Conservation (phyloP, 2,113 vertebrate genomes). For the Aepyceros melampus region DNA sequence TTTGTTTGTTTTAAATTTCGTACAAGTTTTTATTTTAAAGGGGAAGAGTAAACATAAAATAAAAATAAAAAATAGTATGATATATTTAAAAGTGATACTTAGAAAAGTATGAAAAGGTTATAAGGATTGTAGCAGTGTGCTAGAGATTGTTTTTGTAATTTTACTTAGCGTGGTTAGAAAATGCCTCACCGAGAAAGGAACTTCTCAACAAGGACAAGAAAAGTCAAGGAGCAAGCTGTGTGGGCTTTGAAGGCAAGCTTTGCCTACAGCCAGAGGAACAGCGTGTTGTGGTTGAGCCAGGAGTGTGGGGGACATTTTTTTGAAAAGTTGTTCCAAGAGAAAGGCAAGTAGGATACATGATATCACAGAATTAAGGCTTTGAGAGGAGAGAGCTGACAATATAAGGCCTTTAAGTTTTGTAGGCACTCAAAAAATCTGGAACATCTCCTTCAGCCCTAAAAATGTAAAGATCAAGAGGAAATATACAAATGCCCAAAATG, state of each 20-base stretch:
- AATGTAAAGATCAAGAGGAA: not conserved
- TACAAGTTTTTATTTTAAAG: not conserved
- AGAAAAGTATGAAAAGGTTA: not conserved
- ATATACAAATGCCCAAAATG: not conserved
- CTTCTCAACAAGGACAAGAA: not conserved
- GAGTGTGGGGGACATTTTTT: not conserved
- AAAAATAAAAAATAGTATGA: not conserved
- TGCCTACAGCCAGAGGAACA: not conserved
- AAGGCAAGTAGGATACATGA: rapidly evolving
- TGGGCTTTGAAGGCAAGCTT: not conserved
- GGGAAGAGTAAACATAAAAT: not conserved
- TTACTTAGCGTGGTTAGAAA: not conserved
- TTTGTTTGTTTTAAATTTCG: not conserved
- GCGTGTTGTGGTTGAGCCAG: not conserved
- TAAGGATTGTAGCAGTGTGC: not conserved
- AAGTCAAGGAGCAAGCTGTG: not conserved
- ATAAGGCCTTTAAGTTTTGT: not conserved
- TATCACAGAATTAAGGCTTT: not conserved
- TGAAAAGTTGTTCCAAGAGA: not conserved
- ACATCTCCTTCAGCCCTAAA: not conserved
- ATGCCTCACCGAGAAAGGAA: not conserved
- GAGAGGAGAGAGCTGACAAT: not conserved
- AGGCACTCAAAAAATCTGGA: not conserved
- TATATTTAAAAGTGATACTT: not conserved
- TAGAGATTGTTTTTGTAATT: not conserved